Evolutionary conservation across 2,797 vertebrate species (phyloP).

Genomic region (Lutjanus campechanus): DNA sequence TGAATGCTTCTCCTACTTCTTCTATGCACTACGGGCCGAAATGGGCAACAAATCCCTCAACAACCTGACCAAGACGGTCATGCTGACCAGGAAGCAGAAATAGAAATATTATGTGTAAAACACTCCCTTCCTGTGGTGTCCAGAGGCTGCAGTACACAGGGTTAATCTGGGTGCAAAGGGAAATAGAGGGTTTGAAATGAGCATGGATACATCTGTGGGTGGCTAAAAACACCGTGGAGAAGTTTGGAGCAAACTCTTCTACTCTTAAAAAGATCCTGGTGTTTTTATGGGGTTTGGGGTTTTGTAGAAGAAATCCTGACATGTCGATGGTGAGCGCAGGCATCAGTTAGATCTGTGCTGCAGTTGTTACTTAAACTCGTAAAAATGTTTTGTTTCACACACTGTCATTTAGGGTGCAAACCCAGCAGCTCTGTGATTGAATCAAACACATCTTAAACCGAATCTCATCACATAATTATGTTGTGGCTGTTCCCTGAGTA

Average conservation of each 20-base stretch:
- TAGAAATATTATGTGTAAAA: constrained; percentile 82
- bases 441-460: constrained; percentile 17
- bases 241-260: constrained; percentile 52
- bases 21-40: constrained; percentile 18
- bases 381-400: constrained; percentile 57
- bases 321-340: constrained; percentile 41
- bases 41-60: constrained; percentile 57
- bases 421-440: constrained; percentile 21
- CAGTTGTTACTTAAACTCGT: constrained; percentile 16
- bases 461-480: constrained; percentile 47
- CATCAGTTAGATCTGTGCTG: constrained; percentile 34
- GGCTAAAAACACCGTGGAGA: constrained; percentile 72
- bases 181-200: constrained; percentile 78
- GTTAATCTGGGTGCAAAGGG: constrained; percentile 75
- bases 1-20: background rate
- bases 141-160: constrained; percentile 55
- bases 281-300: constrained; percentile 60
- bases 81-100: constrained; percentile 64
- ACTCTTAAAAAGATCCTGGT: constrained; percentile 62
- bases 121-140: constrained; percentile 83
- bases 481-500: constrained; percentile 24
- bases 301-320: constrained; percentile 45
- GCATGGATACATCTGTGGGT: constrained; percentile 66
- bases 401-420: constrained; percentile 60
- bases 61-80: constrained; percentile 60